Base-by-base conservation (phyloP, 2,113 vertebrate species). In the Vombatus ursinus region DNA sequence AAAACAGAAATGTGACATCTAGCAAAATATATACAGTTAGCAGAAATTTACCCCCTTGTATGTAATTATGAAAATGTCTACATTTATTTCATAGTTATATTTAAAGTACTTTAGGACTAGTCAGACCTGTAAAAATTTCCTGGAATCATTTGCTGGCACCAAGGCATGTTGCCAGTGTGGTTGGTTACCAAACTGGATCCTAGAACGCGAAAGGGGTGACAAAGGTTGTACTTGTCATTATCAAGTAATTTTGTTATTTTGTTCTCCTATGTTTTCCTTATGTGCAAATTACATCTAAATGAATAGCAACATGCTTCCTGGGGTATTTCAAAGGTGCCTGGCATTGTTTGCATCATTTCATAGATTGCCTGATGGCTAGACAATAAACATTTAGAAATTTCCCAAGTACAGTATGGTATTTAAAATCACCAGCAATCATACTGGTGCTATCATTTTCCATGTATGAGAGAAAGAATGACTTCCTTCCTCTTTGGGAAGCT, bases 111-210 rank as follows among this genome's bases (percentile, higher is more conserved):
- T 93, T 47, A 91, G n/a, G 57, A 92, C 94, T 23, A 52, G 0
- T 50, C 26, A 68, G 57, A 54, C 12, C 90, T 50, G 16, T 12
- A 68, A 44, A 77, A n/a, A 84, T 84, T 44, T 14, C 61, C 16
- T 90, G 61, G 93, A 95, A 92, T 92, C 89, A 47, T 84, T 84
- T 84, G 22, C 24, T 37, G 52, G 10, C 93, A 26, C 90, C 89
- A 92, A 93, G 94, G 31, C 68, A 94, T 49, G 95, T 52, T 95
- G 6, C 95, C 23, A 93, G 92, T 77, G 37, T 77, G 28, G 31
- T 16, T 68, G 31, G n/a, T 84, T 84, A 19, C 68, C 68, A 84
- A 84, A 44, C 68, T 8, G 44, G 6, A 23, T 84, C n/a, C 68
- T 23, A 84, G n/a, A 44, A 44, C 44, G 68, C n/a, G 16, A 44